Base-by-base conservation (phyloP, 2,888 invertebrate species). In the Acheta domesticus region DNA sequence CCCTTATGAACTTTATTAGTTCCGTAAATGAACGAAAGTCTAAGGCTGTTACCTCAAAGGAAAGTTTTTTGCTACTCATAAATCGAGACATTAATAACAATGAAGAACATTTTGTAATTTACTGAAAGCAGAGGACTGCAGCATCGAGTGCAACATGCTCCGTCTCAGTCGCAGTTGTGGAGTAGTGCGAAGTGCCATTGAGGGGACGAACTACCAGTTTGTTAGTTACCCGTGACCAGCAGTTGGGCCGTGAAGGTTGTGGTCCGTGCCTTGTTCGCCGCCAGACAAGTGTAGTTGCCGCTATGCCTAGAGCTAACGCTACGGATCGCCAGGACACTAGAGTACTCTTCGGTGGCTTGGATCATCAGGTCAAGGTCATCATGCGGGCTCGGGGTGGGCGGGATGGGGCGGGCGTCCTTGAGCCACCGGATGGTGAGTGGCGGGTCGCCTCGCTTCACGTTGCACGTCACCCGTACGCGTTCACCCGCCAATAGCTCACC, bases 141-240 rank as follows among this genome's bases (percentile, higher is more conserved):
- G 62, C 62, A 62, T 62, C 62, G 62, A 62, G 62, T 62, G n/a
- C 62, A 62, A 62, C 62, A 11, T 62, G 62, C 62, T 62, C n/a
- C 62, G 62, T 11, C 62, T n/a, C 62, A 62, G 62, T 62, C 62
- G 62, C 62, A 62, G 62, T 62, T 62, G 62, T 62, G 16, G 16
- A 62, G 62, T 19, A 62, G 62, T 62, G 62, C 14, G 62, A 62
- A 62, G 62, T 62, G 62, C 62, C 62, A 62, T 62, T 62, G 62
- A 14, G 62, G 62, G 62, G 62, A 19, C n/a, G n/a, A 14, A 19
- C 62, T 79, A 62, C 16, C 23, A 20, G 11, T 16, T 20, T 73
- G 73, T 73, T 79, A 79, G 87, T 86, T 91, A 93, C 93, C 93
- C 90, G 92, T 91, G 79, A 93, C 93, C 86, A 90, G 89, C 80